Evolutionary conservation across 2,888 invertebrate species (phyloP).

Genomic region (Entomobrya proxima): DNA sequence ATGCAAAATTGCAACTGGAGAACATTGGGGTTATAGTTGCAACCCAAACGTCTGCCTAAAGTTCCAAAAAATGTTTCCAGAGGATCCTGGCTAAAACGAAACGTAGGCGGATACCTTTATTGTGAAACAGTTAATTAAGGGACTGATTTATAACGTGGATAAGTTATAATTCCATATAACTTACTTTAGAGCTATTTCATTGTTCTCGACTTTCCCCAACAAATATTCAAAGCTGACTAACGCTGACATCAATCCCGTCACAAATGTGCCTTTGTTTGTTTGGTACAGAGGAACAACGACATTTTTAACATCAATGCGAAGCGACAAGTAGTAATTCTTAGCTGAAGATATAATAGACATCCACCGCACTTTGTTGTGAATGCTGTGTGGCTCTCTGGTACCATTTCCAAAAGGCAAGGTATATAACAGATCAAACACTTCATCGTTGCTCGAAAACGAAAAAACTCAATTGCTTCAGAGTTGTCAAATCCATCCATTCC

Average conservation of each 20-base stretch:
- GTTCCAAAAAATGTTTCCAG: not conserved
- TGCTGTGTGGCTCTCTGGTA: not conserved
- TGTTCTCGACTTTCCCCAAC: too few species aligned
- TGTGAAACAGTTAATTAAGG: too few species aligned
- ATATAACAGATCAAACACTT: slow-evolving; percentile 24
- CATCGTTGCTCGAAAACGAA: not conserved
- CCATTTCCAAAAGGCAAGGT: not conserved
- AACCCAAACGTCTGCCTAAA: not conserved
- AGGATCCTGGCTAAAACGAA: not conserved
- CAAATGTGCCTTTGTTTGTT: not conserved
- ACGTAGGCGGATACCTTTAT: not conserved
- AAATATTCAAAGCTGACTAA: too few species aligned
- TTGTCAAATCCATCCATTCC: too few species aligned
- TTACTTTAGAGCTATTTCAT: too few species aligned
- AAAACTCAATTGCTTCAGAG: too few species aligned
- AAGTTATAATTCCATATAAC: too few species aligned
- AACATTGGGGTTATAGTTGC: not conserved
- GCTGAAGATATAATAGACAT: not conserved
- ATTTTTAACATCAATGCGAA: not conserved
- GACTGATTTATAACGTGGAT: too few species aligned
- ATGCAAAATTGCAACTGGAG: not conserved
- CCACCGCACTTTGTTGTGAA: not conserved
- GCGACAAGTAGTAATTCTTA: not conserved
- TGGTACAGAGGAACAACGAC: not conserved
- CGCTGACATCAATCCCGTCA: not conserved